Evolutionary conservation across 2,113 vertebrate genomes (phyloP).

Genomic region (Cyrtonyx montezumae): DNA sequence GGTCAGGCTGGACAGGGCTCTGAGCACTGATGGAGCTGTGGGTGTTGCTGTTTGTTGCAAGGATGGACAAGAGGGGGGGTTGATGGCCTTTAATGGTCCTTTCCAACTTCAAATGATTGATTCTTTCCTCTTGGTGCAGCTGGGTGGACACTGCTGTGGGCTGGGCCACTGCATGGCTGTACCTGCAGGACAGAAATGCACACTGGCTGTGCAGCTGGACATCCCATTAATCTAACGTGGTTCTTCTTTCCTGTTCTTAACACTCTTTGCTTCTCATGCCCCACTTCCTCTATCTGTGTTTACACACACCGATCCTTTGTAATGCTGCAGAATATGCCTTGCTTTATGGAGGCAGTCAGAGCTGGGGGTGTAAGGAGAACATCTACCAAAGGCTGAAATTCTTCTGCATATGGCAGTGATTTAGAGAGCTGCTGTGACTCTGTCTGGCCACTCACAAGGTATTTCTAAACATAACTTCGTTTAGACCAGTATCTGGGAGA

Average conservation of each 20-base stretch:
- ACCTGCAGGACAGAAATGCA: background rate
- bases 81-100: too few relatives aligned
- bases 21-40: too few relatives aligned
- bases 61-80: too few relatives aligned
- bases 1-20: too few relatives aligned
- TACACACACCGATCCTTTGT: background rate
- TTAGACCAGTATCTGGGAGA: constrained; percentile 38
- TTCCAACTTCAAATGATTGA: too few relatives aligned
- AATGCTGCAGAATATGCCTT: accelerated
- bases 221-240: background rate
- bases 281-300: background rate
- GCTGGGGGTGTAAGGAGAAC: background rate
- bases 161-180: background rate
- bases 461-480: constrained; percentile 61
- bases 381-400: constrained; percentile 3
- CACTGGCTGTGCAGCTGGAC: background rate
- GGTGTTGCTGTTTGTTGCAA: too few relatives aligned
- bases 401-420: constrained; percentile 48
- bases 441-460: constrained; percentile 42
- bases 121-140: background rate
- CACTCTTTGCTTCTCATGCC: background rate
- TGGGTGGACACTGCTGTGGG: background rate
- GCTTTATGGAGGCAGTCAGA: background rate
- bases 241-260: background rate
- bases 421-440: constrained; percentile 48